Percentiles rank a stretch among this genome's conserved stretches.
phyloP scores from a whole-genome alignment of 2,797 vertebrate genomes.

The Tragelaphus eurycerus region DNA sequence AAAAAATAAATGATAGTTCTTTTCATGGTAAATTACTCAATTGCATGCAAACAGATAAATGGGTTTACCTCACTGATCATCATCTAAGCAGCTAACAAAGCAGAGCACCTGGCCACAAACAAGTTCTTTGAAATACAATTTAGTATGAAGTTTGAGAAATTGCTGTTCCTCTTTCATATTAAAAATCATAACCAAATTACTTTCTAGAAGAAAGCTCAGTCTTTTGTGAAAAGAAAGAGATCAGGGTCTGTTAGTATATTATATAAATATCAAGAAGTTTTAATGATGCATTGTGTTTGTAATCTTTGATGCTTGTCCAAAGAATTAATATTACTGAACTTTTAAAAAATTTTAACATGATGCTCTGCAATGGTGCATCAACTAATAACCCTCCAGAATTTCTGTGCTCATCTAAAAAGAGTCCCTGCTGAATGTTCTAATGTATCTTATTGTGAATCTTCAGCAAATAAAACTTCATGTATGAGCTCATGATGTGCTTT shows the following conservation, averaged over 20 bases:
- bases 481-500: slow-evolving; percentile 98
- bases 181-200: slow-evolving; percentile 59
- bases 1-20: slow-evolving; percentile 58
- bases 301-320: slow-evolving; percentile 59
- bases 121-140: slow-evolving; percentile 82
- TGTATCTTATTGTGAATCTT: slow-evolving; percentile 87
- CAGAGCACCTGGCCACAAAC: slow-evolving; percentile 78
- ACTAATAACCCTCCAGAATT: slow-evolving; percentile 85
- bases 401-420: slow-evolving; percentile 83
- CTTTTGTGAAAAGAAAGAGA: slow-evolving; percentile 56
- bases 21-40: slow-evolving; percentile 77
- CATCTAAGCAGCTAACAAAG: slow-evolving; percentile 79
- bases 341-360: slow-evolving; percentile 73
- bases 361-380: slow-evolving; percentile 83
- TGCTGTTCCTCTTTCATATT: slow-evolving; percentile 43
- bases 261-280: slow-evolving; percentile 64
- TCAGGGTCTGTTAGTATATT: slow-evolving; percentile 35
- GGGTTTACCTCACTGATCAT: slow-evolving; percentile 81
- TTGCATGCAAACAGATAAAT: slow-evolving; percentile 80
- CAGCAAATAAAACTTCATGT: slow-evolving; percentile 91
- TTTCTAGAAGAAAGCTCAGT: slow-evolving; percentile 46
- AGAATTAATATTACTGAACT: slow-evolving; percentile 67
- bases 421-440: slow-evolving; percentile 88
- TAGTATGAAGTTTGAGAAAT: slow-evolving; percentile 67
- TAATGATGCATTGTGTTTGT: slow-evolving; percentile 52